phyloP scores from a whole-genome alignment of 2,888 invertebrate species.

The Phasia obesa region DNA sequence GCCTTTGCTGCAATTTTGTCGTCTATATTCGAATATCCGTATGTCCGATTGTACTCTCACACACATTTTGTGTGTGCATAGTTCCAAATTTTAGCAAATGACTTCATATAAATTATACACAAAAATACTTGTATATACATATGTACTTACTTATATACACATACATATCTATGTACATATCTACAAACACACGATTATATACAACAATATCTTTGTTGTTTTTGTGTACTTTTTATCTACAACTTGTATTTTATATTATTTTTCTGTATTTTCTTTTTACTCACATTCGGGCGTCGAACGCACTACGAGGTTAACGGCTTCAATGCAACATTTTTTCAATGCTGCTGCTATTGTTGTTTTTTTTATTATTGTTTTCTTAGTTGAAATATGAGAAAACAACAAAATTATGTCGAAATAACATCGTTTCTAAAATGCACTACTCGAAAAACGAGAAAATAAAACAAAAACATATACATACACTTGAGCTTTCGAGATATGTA shows the following conservation, averaged over 20 bases:
- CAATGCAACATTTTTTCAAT: conserved; percentile 78
- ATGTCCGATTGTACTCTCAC: conserved; percentile 29
- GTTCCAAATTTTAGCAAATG: conserved; percentile 78
- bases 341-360: conserved; percentile 52
- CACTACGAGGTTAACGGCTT: conserved; percentile 81
- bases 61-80: conserved; percentile 71
- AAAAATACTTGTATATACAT: conserved; percentile 3
- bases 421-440: conserved; percentile 63
- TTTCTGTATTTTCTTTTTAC: conserved; percentile 34
- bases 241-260: conserved; percentile 63
- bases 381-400: conserved; percentile 61
- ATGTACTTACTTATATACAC: not conserved
- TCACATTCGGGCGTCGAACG: conserved; percentile 77
- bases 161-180: conserved; percentile 8
- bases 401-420: conserved; percentile 54
- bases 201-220: conserved; percentile 31
- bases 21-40: conserved; percentile 16
- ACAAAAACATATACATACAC: not conserved
- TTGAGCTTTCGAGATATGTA: not conserved
- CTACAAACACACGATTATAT: conserved; percentile 3
- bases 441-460: conserved; percentile 32
- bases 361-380: conserved; percentile 60
- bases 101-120: conserved; percentile 75
- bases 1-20: conserved; percentile 21
- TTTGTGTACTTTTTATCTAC: conserved; percentile 63